Evolutionary conservation across 2,113 vertebrate species (phyloP), one percentile per base, ranked within the genome.

Genomic region (Callaeas wilsoni): DNA sequence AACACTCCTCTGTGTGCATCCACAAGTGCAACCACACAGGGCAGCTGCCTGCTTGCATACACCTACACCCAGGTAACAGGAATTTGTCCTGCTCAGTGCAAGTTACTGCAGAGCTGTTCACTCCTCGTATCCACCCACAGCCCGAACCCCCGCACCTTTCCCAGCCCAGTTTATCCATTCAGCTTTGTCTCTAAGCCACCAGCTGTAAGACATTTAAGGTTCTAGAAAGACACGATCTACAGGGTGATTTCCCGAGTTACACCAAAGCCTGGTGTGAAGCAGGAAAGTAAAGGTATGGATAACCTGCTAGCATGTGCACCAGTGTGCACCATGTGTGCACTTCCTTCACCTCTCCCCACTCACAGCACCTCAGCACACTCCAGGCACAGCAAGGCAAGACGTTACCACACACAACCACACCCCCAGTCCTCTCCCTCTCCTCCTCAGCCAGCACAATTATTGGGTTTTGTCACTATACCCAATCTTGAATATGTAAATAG

Each of bases 361-460:
- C 59, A 29, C 55, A 89, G 60, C 33, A 17, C 64, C 8, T 35
- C 56, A 52, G 22, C 47, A 16, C 19, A 46, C 50, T 41, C 15
- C 52, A 59, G 55, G 46, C 69, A 67, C 23, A 8, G n/a, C 55
- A 89, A 25, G 37, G 64, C 59, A 55, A 64, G 44, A 47, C 0
- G 0, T 3, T 46, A 32, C 5, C 42, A 46, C 52, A 62, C 35
- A n/a, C 39, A 77, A 6, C 13, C 41, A 64, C 12, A 3, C 5
- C 32, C 14, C 13, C 56, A 81, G 32, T 4, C 17, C 18, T 59
- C 46, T 49, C n/a, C 22, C 32, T 37, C 46, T 44, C 50, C 65
- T 64, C 30, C 47, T 33, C 49, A 75, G 4, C 26, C 65, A 68
- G 91, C 75, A 59, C 18, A 56, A 16, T 33, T 27, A 57, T 1